Evolutionary conservation across 2,113 vertebrate genomes (phyloP).

Genomic region (Copsychus sechellarum): DNA sequence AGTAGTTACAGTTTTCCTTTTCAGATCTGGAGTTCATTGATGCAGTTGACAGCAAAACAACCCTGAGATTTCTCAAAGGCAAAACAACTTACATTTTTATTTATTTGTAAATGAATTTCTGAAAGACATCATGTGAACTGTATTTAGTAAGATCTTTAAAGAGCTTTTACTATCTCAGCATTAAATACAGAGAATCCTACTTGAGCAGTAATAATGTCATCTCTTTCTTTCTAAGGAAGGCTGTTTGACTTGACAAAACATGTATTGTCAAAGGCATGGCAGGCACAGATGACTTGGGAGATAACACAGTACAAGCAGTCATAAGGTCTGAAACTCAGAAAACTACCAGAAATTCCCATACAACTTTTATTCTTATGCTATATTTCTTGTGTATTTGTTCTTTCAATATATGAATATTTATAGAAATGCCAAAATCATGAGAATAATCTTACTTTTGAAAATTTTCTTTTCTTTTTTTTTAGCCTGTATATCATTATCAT

Average conservation of each 20-base stretch:
- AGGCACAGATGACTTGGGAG: background rate
- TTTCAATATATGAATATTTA: background rate
- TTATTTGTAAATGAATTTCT: constrained; percentile 2
- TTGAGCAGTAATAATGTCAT: background rate
- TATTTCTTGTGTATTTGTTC: background rate
- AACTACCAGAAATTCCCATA: background rate
- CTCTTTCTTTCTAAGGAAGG: constrained; percentile 9
- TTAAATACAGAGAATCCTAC: background rate
- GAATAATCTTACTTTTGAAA: background rate
- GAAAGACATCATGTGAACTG: background rate
- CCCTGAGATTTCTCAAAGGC: background rate
- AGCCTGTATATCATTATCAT: background rate
- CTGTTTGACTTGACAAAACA: constrained; percentile 1
- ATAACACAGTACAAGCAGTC: background rate
- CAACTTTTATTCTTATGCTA: background rate
- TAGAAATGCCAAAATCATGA: background rate
- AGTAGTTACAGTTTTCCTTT: background rate
- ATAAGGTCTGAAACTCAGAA: background rate
- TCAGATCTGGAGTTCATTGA: background rate
- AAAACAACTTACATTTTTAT: background rate
- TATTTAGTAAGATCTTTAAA: background rate
- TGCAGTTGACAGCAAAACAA: background rate
- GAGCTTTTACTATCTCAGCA: background rate
- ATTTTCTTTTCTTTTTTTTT: background rate
- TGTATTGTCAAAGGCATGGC: background rate